Base-by-base conservation (phyloP, 2,888 invertebrate species). In the Phalera bucephala region DNA sequence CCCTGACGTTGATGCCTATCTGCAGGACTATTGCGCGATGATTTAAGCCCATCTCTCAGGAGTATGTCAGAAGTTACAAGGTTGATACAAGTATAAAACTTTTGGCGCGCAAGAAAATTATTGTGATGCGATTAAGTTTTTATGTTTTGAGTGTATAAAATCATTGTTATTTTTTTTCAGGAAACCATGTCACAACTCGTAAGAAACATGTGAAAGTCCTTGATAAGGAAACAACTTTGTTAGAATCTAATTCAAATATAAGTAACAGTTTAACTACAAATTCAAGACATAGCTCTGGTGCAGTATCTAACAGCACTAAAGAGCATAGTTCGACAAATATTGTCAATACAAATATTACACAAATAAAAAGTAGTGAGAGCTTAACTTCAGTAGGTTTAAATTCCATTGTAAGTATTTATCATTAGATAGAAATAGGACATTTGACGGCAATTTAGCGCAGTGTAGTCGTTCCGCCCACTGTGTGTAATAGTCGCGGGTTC, bases 161-260 rank as follows among this genome's bases (percentile, higher is more conserved):
- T 20, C 10, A 22, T 27, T 27, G 12, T 10, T 1, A 29, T 34
- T 50, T n/a, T 54, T 8, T 52, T 64, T 25, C 66, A 79, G 78
- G 79, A 6, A 69, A 64, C 36, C 66, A 71, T 53, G 41, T 42
- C 10, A 56, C 65, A 35, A 49, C 37, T 15, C 53, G 62, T 31
- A 69, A 62, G 37, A 78, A 68, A 34, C 55, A 65, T 37, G 42
- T 55, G 1, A 64, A 50, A 44, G 56, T 56, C 3, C 23, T 59
- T 10, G 68, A 70, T 17, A 71, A 62, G 31, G 66, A 69, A 6
- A 36, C 32, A 30, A 26, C 14, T 3, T n/a, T 30, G 13, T 32
- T 48, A 2, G 52, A 51, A 23, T 38, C 55, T 4, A 56, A 40
- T 30, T 33, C 37, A 29, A 37, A 25, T 22, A n/a, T 31, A 33